A percentile compares a stretch with the other conserved stretches of the same genome.
These are phyloP conservation scores for Notodromas monacha DNA, from an alignment of 2,888 invertebrate species.

Conservation along the genomic window DNA sequence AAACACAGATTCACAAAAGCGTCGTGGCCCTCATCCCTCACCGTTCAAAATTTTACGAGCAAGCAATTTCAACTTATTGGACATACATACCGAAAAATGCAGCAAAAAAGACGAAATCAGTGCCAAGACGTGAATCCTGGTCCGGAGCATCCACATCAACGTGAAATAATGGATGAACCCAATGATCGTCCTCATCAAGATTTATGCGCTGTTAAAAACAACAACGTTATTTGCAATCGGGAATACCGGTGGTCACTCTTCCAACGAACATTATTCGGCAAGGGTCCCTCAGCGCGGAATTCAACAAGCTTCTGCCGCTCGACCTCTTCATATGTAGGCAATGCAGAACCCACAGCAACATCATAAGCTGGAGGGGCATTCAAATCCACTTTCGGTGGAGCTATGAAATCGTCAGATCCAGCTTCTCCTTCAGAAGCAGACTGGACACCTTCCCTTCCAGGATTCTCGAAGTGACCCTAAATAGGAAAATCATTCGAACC, in stretches of 20 bases:
- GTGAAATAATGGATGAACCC: constrained; percentile 14
- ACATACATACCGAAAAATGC: constrained; percentile 49
- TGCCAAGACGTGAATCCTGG: constrained; percentile 47
- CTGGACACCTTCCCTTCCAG: too few relatives aligned
- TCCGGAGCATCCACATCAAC: constrained; percentile 34
- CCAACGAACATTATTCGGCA: not conserved
- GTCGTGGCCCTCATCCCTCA: too few relatives aligned
- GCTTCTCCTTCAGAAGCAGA: too few relatives aligned
- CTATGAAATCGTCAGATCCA: constrained; percentile 20
- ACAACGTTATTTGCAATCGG: not conserved
- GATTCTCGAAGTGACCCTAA: too few relatives aligned
- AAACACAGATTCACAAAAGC: too few relatives aligned
- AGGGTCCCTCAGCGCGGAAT: not conserved
- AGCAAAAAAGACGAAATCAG: constrained; percentile 69
- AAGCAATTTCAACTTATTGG: too few relatives aligned
- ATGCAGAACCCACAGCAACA: constrained; percentile 42
- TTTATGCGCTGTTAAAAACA: too few relatives aligned
- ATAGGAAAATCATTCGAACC: too few relatives aligned
- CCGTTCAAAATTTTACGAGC: too few relatives aligned
- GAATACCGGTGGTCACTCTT: not conserved
- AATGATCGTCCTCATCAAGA: too few relatives aligned
- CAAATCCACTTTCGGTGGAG: constrained; percentile 48
- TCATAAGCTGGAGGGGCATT: constrained; percentile 64
- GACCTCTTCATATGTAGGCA: constrained; percentile 71
- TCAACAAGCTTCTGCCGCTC: constrained; percentile 33